These are phyloP conservation scores for Oxyura jamaicensis DNA, from an alignment of 2,113 vertebrate genomes.

Conservation along the genomic window DNA sequence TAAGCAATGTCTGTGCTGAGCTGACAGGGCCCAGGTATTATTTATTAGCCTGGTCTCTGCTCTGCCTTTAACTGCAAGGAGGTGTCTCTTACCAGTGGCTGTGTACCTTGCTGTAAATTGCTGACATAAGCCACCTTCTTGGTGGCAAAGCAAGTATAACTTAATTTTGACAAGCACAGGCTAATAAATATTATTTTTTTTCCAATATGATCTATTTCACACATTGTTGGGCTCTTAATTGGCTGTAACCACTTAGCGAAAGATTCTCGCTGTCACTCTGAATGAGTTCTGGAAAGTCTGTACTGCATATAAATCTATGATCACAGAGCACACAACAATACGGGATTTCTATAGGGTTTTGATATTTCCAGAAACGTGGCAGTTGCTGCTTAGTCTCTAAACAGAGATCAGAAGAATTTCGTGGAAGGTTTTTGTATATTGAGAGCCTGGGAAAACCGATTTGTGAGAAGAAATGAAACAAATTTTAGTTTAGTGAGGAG, in stretches of 20 bases:
- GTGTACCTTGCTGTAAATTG: background rate
- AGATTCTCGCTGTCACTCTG: background rate
- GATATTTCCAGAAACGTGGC: background rate
- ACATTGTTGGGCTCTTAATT: slow-evolving; percentile 41
- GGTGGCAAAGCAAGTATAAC: background rate
- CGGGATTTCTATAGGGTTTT: background rate
- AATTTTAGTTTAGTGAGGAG: background rate
- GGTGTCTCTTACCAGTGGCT: background rate
- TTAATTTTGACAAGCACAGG: slow-evolving; percentile 8
- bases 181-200: background rate
- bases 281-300: background rate
- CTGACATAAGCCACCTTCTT: background rate
- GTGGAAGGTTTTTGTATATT: background rate
- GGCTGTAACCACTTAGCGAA: background rate
- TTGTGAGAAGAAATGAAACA: background rate
- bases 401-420: background rate
- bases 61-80: background rate
- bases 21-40: background rate
- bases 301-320: background rate
- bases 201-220: background rate
- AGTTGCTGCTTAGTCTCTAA: background rate
- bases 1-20: background rate
- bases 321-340: background rate
- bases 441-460: background rate
- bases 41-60: background rate